Conservation (phyloP, 2,797 vertebrate species). For the Onychomys arenicola region DNA sequence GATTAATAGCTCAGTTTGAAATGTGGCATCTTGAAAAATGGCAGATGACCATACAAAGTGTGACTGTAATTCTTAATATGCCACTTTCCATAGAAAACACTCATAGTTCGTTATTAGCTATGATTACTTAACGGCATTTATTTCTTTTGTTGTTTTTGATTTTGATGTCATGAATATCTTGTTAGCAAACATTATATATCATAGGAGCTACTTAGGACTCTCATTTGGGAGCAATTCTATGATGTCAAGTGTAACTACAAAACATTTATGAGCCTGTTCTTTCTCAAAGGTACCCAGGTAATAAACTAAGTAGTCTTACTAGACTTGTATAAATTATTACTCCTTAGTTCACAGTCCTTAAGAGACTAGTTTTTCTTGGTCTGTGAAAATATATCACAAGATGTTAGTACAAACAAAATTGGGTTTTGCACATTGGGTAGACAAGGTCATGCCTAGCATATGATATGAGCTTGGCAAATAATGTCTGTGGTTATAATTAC, state of each 20-base stretch:
- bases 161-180: conserved; percentile 59
- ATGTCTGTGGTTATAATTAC: not conserved
- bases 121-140: not conserved
- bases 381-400: conserved; percentile 23
- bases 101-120: conserved; percentile 33
- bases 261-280: conserved; percentile 4
- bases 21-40: conserved; percentile 67
- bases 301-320: conserved; percentile 28
- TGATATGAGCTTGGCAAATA: not conserved
- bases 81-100: not conserved
- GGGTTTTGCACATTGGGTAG: not conserved
- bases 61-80: conserved; percentile 51
- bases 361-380: not conserved
- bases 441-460: not conserved
- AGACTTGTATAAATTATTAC: conserved; percentile 32
- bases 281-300: not conserved
- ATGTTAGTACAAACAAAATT: not conserved
- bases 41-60: conserved; percentile 27
- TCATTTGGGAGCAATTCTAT: conserved; percentile 26
- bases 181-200: conserved; percentile 18
- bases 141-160: not conserved
- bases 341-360: not conserved
- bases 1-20: conserved; percentile 56
- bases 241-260: not conserved
- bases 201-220: conserved; percentile 5